Evolutionary conservation across 2,888 invertebrate genomes (phyloP).

Genomic region (Serripes groenlandicus): DNA sequence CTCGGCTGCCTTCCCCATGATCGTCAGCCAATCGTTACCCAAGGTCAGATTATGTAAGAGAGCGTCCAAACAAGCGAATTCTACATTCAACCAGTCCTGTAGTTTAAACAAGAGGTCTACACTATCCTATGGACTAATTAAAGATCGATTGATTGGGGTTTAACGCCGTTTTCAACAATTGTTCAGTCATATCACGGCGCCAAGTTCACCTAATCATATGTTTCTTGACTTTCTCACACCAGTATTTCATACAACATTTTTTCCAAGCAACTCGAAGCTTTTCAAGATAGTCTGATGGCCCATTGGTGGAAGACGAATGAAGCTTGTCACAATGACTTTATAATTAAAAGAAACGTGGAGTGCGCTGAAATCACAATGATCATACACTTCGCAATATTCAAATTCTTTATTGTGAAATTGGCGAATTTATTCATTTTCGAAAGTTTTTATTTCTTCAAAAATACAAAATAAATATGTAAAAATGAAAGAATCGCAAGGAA

Average conservation of each 20-base stretch:
- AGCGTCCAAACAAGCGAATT: conserved; percentile 75
- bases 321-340: neutral
- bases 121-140: neutral
- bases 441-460: too few species aligned
- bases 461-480: too few species aligned
- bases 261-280: neutral
- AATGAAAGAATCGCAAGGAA: too few species aligned
- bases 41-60: conserved; percentile 70
- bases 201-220: neutral
- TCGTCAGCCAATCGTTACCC: conserved; percentile 77
- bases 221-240: neutral
- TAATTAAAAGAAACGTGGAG: too few species aligned
- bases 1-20: conserved; percentile 81
- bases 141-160: neutral
- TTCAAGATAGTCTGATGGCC: neutral
- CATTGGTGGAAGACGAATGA: neutral
- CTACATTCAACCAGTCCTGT: conserved; percentile 83
- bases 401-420: too few species aligned
- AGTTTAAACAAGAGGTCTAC: neutral
- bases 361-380: too few species aligned
- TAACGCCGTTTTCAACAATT: neutral
- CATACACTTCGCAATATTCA: too few species aligned
- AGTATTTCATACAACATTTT: neutral
- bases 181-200: neutral
- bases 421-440: too few species aligned